Evolutionary conservation across 2,797 vertebrate genomes (phyloP).

Genomic region (Orientallactaga sibirica): DNA sequence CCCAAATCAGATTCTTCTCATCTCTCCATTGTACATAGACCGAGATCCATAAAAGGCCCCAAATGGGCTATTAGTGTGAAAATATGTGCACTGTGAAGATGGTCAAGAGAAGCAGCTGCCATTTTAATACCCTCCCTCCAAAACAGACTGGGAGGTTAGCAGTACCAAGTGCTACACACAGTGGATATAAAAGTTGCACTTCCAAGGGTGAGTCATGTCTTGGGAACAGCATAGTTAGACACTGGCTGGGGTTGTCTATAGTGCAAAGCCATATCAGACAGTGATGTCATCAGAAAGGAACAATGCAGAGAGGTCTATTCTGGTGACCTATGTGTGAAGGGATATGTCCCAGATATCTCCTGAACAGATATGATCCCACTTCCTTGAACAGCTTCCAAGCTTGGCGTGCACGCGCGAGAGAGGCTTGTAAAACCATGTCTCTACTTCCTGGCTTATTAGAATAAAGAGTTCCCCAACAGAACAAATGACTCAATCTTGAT

Average conservation of each 20-base stretch:
- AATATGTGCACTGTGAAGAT: not conserved
- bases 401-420: not conserved
- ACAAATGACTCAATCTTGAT: not conserved
- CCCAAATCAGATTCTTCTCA: not conserved
- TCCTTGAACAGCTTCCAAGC: not conserved
- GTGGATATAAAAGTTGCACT: not conserved
- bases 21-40: not conserved
- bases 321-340: not conserved
- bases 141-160: not conserved
- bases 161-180: not conserved
- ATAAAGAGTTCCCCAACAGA: conserved; percentile 7
- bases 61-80: not conserved
- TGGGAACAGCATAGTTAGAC: not conserved
- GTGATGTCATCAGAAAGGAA: not conserved
- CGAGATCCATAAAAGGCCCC: not conserved
- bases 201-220: not conserved
- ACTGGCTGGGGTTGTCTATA: no score
- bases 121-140: not conserved
- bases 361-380: conserved; percentile 17
- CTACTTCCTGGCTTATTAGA: not conserved
- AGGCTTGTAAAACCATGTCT: not conserved
- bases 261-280: not conserved
- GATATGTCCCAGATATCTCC: not conserved
- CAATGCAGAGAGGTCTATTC: not conserved
- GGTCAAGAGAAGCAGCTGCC: not conserved